A percentile compares a stretch with the other conserved stretches of the same genome.
These are phyloP conservation scores for Drosophila mimetica DNA, from an alignment of 2,888 invertebrate species.

Conservation along the genomic window DNA sequence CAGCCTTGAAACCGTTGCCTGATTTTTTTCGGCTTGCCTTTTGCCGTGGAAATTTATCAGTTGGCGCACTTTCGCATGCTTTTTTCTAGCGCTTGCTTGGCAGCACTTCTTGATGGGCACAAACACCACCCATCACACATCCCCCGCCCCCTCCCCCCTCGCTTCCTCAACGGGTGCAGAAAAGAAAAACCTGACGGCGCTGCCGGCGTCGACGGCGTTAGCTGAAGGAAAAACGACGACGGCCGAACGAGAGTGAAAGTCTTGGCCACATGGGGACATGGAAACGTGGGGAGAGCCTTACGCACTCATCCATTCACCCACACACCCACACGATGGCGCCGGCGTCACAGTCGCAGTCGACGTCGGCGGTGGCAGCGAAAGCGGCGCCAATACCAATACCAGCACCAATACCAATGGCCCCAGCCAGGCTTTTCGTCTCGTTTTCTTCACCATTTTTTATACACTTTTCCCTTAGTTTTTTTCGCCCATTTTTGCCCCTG, in stretches of 20 bases:
- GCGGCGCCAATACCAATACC: conserved; percentile 31
- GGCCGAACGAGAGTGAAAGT: conserved; percentile 71
- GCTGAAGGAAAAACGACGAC: conserved; percentile 64
- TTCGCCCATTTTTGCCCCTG: neutral
- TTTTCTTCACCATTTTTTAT: conserved; percentile 53
- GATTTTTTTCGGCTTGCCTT: conserved; percentile 15
- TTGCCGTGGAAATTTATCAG: conserved; percentile 34
- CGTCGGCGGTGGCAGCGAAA: conserved; percentile 12
- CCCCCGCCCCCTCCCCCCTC: neutral
- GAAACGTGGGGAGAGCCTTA: conserved; percentile 13
- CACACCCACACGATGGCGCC: conserved; percentile 18
- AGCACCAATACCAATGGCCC: conserved; percentile 13
- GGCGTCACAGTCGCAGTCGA: conserved; percentile 23
- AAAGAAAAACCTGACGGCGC: conserved; percentile 60
- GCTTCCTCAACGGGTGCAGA: conserved; percentile 19
- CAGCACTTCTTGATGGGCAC: conserved; percentile 14
- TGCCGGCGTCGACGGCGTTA: conserved; percentile 26
- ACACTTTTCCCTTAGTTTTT: conserved; percentile 54
- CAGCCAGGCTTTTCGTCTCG: conserved; percentile 40
- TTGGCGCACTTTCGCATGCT: conserved; percentile 60
- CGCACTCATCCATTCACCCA: conserved; percentile 30
- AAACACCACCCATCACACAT: neutral
- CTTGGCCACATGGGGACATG: conserved; percentile 54
- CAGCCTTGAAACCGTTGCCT: conserved; percentile 13
- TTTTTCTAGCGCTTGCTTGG: conserved; percentile 55